A percentile compares a stretch with the other conserved stretches of the same genome.
These are phyloP conservation scores for Phoenicopterus ruber DNA, from an alignment of 2,113 vertebrate genomes.

Conservation along the genomic window DNA sequence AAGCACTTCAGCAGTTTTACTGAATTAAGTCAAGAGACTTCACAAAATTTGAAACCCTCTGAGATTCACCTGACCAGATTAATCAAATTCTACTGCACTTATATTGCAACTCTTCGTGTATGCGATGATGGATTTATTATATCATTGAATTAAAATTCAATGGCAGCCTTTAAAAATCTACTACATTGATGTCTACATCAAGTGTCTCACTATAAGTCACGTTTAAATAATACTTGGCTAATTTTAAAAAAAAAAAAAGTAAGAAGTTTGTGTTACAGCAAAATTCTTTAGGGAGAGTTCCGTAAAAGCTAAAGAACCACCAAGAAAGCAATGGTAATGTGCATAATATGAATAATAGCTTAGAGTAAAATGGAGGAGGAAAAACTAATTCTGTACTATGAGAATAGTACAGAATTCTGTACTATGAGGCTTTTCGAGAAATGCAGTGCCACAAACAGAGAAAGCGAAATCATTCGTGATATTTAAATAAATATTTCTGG, in stretches of 20 bases:
- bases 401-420: too few relatives aligned
- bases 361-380: not conserved
- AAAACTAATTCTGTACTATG: not conserved
- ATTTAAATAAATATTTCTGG: not conserved
- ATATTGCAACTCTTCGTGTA: not conserved
- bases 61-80: not conserved
- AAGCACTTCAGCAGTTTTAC: not conserved
- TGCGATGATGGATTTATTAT: not conserved
- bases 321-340: not conserved
- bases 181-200: not conserved
- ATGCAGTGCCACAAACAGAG: not conserved
- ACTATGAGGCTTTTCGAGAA: not conserved
- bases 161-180: not conserved
- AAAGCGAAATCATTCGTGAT: not conserved
- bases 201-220: not conserved
- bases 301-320: not conserved
- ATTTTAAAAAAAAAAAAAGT: not conserved
- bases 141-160: not conserved
- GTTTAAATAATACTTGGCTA: not conserved
- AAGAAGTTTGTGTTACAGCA: not conserved
- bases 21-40: not conserved
- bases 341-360: not conserved
- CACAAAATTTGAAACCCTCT: not conserved
- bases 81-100: not conserved
- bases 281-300: not conserved